These are phyloP conservation scores for Pomphorhynchus laevis DNA, from an alignment of 1,140 invertebrate genomes.

Conservation along the genomic window DNA sequence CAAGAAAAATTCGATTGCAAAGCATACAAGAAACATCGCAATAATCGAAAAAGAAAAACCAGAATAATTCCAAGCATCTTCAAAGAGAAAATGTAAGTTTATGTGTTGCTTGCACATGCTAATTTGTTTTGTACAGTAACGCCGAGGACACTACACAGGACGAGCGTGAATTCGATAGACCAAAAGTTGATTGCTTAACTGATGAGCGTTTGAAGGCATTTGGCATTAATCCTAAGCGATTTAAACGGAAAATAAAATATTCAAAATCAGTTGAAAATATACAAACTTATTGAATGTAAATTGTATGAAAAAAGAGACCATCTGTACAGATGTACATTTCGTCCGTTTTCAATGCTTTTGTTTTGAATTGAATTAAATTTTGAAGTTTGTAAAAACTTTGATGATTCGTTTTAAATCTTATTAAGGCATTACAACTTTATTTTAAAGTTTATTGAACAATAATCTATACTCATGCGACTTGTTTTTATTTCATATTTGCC, in stretches of 20 bases:
- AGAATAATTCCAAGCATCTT: slow-evolving; percentile 12
- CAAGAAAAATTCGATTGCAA: slow-evolving; percentile 41
- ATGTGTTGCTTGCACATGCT: background rate
- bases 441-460: too few species aligned
- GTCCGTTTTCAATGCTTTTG: too few species aligned
- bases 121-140: background rate
- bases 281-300: background rate
- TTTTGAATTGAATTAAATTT: too few species aligned
- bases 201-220: slow-evolving; percentile 45
- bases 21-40: slow-evolving; percentile 34
- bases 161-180: slow-evolving; percentile 9
- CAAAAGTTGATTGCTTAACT: slow-evolving; percentile 16
- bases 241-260: slow-evolving; percentile 28
- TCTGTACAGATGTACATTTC: too few species aligned
- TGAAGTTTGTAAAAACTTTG: too few species aligned
- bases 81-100: slow-evolving; percentile 8
- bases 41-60: slow-evolving; percentile 39
- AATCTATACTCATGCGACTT: too few species aligned
- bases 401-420: too few species aligned
- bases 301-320: too few species aligned
- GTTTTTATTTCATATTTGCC: too few species aligned
- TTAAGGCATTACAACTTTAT: too few species aligned
- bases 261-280: slow-evolving; percentile 3
- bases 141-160: too few species aligned
- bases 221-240: slow-evolving; percentile 60